These are phyloP conservation scores for Epizoanthus rinbou DNA, from an alignment of 92 coral and sea anemone species.

Conservation along the genomic window DNA sequence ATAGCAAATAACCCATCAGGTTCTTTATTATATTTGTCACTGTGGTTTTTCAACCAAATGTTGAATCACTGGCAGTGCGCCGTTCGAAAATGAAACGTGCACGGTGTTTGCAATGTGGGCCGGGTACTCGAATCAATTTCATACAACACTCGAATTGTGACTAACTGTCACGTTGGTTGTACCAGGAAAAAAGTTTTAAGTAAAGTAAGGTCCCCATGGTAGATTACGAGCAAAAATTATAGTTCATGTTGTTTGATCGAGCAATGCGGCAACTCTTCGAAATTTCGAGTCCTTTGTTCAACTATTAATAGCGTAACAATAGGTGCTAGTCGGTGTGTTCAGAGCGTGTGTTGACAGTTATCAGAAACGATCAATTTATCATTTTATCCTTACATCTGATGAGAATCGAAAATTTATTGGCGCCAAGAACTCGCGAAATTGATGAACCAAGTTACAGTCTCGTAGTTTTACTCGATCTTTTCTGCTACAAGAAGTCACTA, in stretches of 20 bases:
- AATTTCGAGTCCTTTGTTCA: neutral
- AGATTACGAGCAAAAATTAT: neutral
- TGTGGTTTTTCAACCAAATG: neutral
- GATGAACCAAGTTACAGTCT: neutral
- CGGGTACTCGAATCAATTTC: neutral
- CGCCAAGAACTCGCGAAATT: conserved; percentile 30
- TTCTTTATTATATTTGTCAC: neutral
- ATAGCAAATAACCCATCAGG: neutral
- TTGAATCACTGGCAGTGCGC: neutral
- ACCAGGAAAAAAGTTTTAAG: neutral
- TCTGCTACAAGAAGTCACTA: neutral
- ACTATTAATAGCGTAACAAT: conserved; percentile 6
- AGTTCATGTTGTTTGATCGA: neutral
- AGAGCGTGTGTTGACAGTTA: neutral
- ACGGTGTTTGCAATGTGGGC: neutral
- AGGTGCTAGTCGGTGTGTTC: neutral
- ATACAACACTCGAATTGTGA: neutral
- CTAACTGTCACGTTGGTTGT: conserved; percentile 2
- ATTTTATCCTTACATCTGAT: conserved; percentile 29
- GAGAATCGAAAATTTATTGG: conserved; percentile 11
- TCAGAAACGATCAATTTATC: conserved; percentile 33
- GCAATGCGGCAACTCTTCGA: neutral
- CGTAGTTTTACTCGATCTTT: neutral
- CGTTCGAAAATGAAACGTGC: neutral
- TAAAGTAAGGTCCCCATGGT: no score